These are phyloP conservation scores for Magallana angulata DNA, from an alignment of 1,140 invertebrate genomes.

Conservation along the genomic window DNA sequence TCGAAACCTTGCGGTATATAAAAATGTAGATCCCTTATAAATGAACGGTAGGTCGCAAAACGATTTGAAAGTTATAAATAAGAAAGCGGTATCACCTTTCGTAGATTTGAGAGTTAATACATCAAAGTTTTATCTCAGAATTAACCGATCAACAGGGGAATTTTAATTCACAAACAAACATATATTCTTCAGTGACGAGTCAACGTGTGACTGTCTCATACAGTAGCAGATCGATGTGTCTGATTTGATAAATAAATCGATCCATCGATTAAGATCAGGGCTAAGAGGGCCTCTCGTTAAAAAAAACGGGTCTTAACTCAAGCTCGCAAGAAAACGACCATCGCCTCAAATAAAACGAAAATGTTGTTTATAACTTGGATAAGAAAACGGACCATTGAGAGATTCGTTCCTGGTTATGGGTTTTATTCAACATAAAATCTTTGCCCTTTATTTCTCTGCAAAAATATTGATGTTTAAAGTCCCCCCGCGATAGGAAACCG, in stretches of 20 bases:
- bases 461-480: conserved; percentile 31
- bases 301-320: too few species aligned
- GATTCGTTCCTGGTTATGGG: too few species aligned
- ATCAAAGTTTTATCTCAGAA: not conserved
- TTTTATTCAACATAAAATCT: too few species aligned
- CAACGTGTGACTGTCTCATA: not conserved
- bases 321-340: too few species aligned
- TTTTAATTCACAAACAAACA: conserved; percentile 15
- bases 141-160: conserved; percentile 1
- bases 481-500: not conserved
- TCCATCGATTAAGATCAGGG: not conserved
- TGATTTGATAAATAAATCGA: conserved; percentile 3
- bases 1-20: conserved; percentile 3
- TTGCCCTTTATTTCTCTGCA: not conserved
- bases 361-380: too few species aligned
- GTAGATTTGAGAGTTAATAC: not conserved
- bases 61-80: conserved; percentile 19
- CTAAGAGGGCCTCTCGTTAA: too few species aligned
- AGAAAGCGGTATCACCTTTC: not conserved
- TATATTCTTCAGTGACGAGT: conserved; percentile 4
- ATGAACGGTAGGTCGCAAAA: not conserved
- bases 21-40: not conserved
- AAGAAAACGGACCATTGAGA: too few species aligned
- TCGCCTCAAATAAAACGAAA: too few species aligned
- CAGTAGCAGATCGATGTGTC: not conserved